phyloP scores from a whole-genome alignment of 1,140 invertebrate species.

The Halyomorpha halys region DNA sequence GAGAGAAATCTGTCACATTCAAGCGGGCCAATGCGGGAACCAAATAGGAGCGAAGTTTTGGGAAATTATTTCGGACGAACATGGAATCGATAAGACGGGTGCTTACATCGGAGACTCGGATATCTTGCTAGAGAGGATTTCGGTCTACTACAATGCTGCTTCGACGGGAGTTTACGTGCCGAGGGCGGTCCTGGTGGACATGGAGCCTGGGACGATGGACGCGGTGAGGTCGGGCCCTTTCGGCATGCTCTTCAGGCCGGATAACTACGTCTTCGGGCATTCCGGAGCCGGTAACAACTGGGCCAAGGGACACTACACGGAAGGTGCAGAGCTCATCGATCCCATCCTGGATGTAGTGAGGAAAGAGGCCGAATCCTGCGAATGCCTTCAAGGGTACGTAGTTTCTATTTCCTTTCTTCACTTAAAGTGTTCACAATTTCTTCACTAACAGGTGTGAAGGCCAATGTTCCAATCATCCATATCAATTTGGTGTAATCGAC shows the following conservation, averaged over 20 bases:
- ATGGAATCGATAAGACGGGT: constrained; percentile 43
- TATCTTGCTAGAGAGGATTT: constrained; percentile 39
- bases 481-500: no score
- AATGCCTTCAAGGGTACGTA: constrained; percentile 50
- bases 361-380: constrained; percentile 81
- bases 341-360: constrained; percentile 53
- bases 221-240: constrained; percentile 76
- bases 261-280: constrained; percentile 78
- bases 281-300: constrained; percentile 64
- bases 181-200: constrained; percentile 72
- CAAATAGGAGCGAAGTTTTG: constrained; percentile 68
- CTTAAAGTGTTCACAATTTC: no score
- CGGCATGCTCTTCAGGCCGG: constrained; percentile 76
- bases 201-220: constrained; percentile 86
- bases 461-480: no score
- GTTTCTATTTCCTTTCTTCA: no score
- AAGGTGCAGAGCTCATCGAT: constrained; percentile 68
- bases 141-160: constrained; percentile 42
- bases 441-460: no score
- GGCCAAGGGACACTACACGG: constrained; percentile 90
- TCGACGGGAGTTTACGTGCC: constrained; percentile 79
- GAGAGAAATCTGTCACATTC: constrained; percentile 73
- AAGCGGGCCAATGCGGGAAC: constrained; percentile 81
- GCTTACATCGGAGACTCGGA: constrained; percentile 42
- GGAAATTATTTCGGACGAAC: constrained; percentile 44